phyloP scores from a whole-genome alignment of 1,140 invertebrate species.

The Heliconius eleuchia region DNA sequence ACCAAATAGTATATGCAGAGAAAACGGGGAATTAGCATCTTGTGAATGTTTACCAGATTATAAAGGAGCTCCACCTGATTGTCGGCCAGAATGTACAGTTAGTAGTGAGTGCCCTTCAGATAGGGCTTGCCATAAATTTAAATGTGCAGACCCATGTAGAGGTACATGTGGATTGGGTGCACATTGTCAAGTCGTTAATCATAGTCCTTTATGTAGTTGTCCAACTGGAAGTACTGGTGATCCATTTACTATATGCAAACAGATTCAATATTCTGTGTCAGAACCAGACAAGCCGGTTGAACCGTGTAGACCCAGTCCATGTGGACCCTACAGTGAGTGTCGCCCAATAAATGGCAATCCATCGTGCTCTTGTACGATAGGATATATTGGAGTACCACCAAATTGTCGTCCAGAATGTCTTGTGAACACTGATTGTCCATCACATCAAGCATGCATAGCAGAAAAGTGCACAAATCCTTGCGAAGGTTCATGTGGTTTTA shows the following conservation, averaged over 20 bases:
- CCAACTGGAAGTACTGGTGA: constrained; percentile 85
- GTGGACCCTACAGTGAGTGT: constrained; percentile 89
- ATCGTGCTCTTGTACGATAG: constrained; percentile 87
- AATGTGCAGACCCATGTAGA: constrained; percentile 87
- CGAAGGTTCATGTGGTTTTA: constrained; percentile 89
- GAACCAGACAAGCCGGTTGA: constrained; percentile 55
- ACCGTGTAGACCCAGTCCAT: constrained; percentile 89
- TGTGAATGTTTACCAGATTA: constrained; percentile 86
- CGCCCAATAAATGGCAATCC: constrained; percentile 82
- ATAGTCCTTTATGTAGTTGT: constrained; percentile 89
- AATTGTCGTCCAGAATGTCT: constrained; percentile 91
- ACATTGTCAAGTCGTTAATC: constrained; percentile 87
- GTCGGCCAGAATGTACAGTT: constrained; percentile 87
- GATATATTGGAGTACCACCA: constrained; percentile 89
- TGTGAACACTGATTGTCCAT: constrained; percentile 90
- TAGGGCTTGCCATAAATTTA: constrained; percentile 87
- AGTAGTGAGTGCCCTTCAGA: constrained; percentile 87
- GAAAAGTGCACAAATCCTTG: constrained; percentile 91
- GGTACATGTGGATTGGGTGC: constrained; percentile 87
- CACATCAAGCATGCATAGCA: constrained; percentile 88
- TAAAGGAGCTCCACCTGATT: constrained; percentile 85
- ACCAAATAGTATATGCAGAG: constrained; percentile 85
- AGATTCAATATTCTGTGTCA: constrained; percentile 75
- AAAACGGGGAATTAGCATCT: constrained; percentile 83
- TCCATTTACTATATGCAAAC: constrained; percentile 83